Evolutionary conservation across 2,888 invertebrate genomes (phyloP).

Genomic region (Sthenelais limicola): DNA sequence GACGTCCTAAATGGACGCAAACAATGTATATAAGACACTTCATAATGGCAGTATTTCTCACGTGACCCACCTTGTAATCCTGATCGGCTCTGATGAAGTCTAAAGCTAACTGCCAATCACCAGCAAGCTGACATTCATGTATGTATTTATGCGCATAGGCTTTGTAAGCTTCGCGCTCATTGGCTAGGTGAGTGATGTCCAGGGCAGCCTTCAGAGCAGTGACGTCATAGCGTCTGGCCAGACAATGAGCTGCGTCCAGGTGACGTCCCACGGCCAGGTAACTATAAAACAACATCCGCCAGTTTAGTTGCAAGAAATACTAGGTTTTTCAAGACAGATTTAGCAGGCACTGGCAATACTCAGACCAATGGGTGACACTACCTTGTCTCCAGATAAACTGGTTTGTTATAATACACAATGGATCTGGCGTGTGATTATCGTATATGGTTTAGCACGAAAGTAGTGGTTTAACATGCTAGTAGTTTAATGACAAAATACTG

Average conservation of each 20-base stretch:
- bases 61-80: too few species aligned
- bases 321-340: neutral
- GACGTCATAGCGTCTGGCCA: constrained; percentile 77
- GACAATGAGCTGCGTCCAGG: constrained; percentile 77
- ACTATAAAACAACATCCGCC: constrained; percentile 74
- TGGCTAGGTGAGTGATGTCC: constrained; percentile 75
- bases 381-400: too few species aligned
- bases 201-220: constrained; percentile 76
- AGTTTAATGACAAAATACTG: too few species aligned
- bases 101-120: constrained; percentile 62
- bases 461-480: too few species aligned
- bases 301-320: neutral
- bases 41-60: too few species aligned
- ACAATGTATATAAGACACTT: too few species aligned
- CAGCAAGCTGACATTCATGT: constrained; percentile 58
- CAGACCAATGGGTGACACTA: too few species aligned
- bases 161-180: constrained; percentile 61
- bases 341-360: too few species aligned
- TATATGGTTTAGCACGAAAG: too few species aligned
- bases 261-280: constrained; percentile 77
- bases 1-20: too few species aligned
- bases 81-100: constrained; percentile 56
- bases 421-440: too few species aligned
- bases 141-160: constrained; percentile 63
- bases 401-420: too few species aligned